Evolutionary conservation across 2,888 invertebrate genomes (phyloP), one percentile per base, ranked within the genome.

Genomic region (Dermolepida albohirtum): DNA sequence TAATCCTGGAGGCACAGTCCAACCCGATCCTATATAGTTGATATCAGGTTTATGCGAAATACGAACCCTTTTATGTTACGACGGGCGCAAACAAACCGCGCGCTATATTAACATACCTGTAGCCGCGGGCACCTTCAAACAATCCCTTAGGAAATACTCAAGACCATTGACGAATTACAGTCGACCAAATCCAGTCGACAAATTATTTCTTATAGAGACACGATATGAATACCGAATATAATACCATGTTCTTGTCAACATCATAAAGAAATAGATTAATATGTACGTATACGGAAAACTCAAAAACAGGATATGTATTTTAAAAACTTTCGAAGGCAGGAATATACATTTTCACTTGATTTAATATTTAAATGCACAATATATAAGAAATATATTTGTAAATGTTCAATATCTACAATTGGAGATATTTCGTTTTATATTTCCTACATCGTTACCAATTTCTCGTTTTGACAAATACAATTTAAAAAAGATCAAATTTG

Each of bases 21-120:
- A 74, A 75, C 75, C 74, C 75, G 77, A 76, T 75, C 75, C 75
- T 70, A 72, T 74, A 67, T 72, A 74, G 72, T 73, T 70, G 69
- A 75, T 78, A 78, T 79, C 79, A 75, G 79, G 78, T 79, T 78
- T 74, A 75, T 76, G 74, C 74, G 77, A 77, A 78, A 78, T 77
- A 75, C 77, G 77, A 78, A 78, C 79, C 78, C 78, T 78, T 78
- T 78, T 78, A 76, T 77, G 75, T 75, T 73, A 70, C 75, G 76
- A 72, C 73, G 73, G 76, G 77, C 77, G 75, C 73, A 78, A 78
- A 78, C 77, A 76, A 76, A 73, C 72, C 59, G 59, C 76, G 73
- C 71, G 72, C 71, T 69, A 72, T 74, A 74, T 74, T 73, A 73
- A 73, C 73, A 73, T 73, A 74, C 74, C 74, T 74, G 74, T 70